Percentiles rank a stretch among this genome's conserved stretches.
Evolutionary conservation across 2,888 invertebrate genomes (phyloP).

Genomic region (Lysandra bellargus): DNA sequence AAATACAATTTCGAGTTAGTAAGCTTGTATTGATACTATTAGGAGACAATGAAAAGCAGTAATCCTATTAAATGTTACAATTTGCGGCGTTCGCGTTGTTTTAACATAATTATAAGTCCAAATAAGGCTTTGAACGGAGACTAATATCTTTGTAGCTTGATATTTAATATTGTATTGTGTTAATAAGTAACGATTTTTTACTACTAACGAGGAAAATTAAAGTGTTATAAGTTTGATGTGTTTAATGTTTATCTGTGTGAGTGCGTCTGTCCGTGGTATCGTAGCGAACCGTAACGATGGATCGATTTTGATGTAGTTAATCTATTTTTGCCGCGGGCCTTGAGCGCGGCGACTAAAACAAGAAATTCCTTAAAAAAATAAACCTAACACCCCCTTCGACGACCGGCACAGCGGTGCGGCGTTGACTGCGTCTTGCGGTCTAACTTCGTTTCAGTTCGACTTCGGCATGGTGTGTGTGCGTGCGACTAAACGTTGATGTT

Average conservation of each 20-base stretch:
- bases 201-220: background rate
- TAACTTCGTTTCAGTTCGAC: too few relatives aligned
- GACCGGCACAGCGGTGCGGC: too few relatives aligned
- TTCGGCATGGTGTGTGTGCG: too few relatives aligned
- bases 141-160: background rate
- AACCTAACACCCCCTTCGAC: too few relatives aligned
- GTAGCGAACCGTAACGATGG: too few relatives aligned
- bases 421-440: too few relatives aligned
- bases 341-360: too few relatives aligned
- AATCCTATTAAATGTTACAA: background rate
- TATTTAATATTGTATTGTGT: background rate
- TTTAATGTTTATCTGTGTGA: background rate
- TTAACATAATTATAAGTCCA: background rate
- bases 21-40: background rate
- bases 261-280: background rate
- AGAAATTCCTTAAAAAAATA: too few relatives aligned
- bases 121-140: background rate
- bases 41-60: background rate
- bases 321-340: too few relatives aligned
- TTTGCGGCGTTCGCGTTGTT: background rate
- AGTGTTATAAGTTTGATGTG: background rate
- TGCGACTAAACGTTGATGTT: too few relatives aligned
- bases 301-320: too few relatives aligned
- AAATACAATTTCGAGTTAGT: background rate
- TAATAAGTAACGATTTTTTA: background rate